Evolutionary conservation across 2,113 vertebrate genomes (phyloP).

Genomic region (Anser cygnoides): DNA sequence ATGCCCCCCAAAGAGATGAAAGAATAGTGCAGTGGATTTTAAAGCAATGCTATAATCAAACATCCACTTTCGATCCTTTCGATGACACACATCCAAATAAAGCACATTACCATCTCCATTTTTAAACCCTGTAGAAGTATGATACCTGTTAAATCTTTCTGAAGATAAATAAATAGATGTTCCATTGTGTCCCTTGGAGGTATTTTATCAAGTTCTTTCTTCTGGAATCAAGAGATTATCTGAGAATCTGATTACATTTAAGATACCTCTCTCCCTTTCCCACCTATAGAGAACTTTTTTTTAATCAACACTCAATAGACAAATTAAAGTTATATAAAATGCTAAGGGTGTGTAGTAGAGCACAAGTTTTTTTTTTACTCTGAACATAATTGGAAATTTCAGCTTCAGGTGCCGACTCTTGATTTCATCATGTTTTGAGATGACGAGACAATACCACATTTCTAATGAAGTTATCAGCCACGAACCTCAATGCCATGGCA

Average conservation of each 20-base stretch:
- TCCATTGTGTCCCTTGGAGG: not conserved
- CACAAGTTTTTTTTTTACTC: not conserved
- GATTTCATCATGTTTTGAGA: not conserved
- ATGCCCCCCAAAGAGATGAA: not conserved
- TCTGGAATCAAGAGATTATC: not conserved
- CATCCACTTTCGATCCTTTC: not conserved
- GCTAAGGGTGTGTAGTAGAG: accelerated
- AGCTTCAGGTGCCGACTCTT: not conserved
- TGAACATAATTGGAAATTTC: not conserved
- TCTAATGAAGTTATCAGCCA: not conserved
- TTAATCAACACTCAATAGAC: not conserved
- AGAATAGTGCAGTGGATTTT: not conserved
- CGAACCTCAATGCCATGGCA: not conserved
- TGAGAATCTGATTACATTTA: not conserved
- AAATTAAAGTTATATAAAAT: not conserved
- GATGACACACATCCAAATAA: not conserved
- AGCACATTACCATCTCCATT: not conserved
- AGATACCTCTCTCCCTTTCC: not conserved
- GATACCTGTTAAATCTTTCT: not conserved
- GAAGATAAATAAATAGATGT: not conserved
- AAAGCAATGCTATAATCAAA: not conserved
- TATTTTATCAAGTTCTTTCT: not conserved
- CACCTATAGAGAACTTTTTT: not conserved
- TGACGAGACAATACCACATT: not conserved
- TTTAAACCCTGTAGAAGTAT: not conserved